phyloP scores from a whole-genome alignment of 2,797 vertebrate species.

The Cirrhinus molitorella region DNA sequence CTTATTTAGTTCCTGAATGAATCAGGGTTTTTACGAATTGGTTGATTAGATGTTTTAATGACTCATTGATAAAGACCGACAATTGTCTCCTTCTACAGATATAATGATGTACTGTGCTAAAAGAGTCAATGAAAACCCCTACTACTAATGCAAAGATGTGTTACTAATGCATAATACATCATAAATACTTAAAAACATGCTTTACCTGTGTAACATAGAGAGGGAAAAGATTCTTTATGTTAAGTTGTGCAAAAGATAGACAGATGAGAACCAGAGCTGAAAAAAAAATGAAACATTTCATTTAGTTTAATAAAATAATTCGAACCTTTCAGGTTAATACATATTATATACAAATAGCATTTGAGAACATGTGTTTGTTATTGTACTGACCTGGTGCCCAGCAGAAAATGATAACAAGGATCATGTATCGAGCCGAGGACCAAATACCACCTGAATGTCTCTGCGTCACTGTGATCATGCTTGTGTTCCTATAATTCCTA shows the following conservation, averaged over 20 bases:
- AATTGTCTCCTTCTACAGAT: neutral
- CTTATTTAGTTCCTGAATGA: neutral
- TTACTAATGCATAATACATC: neutral
- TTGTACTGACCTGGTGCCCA: conserved; percentile 80
- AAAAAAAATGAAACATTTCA: neutral
- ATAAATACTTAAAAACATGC: neutral
- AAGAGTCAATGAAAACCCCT: neutral
- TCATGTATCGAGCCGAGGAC: conserved; percentile 74
- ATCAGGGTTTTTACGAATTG: neutral
- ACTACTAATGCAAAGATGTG: neutral
- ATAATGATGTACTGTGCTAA: neutral
- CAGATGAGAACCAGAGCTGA: conserved; percentile 47
- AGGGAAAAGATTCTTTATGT: conserved; percentile 29
- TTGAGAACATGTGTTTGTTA: neutral
- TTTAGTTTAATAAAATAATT: neutral
- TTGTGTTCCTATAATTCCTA: conserved; percentile 58
- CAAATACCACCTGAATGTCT: conserved; percentile 46
- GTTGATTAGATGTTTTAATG: neutral
- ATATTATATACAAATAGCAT: neutral
- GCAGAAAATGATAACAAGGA: conserved; percentile 82
- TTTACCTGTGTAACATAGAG: conserved; percentile 61
- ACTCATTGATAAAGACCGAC: neutral
- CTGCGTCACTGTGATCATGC: conserved; percentile 70
- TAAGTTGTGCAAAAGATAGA: conserved; percentile 46
- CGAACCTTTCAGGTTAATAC: neutral